These are phyloP conservation scores for Anas bahamensis DNA, from an alignment of 2,797 vertebrate species.

Conservation along the genomic window DNA sequence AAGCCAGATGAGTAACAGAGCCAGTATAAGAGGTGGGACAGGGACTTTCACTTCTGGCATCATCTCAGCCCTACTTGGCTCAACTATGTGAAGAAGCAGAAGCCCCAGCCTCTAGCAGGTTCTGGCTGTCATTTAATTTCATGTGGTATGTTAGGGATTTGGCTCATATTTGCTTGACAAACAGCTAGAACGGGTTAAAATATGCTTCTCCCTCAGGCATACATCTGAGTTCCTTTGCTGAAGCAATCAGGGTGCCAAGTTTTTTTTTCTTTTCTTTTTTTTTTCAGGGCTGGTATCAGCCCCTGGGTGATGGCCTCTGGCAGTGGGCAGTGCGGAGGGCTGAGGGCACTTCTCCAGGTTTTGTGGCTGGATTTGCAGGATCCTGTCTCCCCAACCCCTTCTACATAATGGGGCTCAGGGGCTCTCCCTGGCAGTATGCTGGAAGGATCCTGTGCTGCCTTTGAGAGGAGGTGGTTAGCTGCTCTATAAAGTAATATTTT, in stretches of 20 bases:
- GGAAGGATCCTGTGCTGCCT: not conserved
- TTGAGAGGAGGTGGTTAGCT: not conserved
- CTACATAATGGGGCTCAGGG: fast-evolving
- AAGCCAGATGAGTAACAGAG: not conserved
- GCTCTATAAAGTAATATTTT: not conserved
- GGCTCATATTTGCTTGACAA: constrained; percentile 36
- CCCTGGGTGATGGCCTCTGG: not conserved
- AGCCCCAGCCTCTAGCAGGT: not conserved
- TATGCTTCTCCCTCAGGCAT: constrained; percentile 29
- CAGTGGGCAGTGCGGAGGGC: not conserved
- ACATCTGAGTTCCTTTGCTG: not conserved
- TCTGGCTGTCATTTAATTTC: constrained; percentile 37
- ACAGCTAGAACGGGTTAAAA: constrained; percentile 33
- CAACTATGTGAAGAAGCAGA: not conserved
- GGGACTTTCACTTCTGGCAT: constrained; percentile 20
- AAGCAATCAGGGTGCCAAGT: not conserved
- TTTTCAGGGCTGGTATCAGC: not conserved
- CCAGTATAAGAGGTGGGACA: not conserved
- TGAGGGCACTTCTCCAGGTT: not conserved
- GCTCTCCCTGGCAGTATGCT: not conserved
- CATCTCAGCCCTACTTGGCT: not conserved
- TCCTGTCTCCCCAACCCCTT: not conserved
- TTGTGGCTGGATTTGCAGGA: fast-evolving
- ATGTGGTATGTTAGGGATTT: constrained; percentile 33
- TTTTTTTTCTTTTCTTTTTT: not conserved